phyloP scores from a whole-genome alignment of 2,113 vertebrate genomes.

The Heliornis fulica region DNA sequence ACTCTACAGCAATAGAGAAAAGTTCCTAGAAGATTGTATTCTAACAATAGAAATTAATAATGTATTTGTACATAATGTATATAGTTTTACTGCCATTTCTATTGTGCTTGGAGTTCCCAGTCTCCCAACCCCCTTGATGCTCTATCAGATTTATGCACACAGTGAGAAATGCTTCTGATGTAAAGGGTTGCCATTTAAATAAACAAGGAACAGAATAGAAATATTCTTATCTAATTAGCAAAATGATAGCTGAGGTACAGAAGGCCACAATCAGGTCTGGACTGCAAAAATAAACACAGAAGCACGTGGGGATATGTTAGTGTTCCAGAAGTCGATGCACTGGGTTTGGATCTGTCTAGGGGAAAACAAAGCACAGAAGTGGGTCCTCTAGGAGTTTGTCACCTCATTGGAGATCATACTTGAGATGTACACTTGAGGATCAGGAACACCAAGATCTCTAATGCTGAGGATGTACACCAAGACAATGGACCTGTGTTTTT shows the following conservation, averaged over 20 bases:
- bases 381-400: neutral
- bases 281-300: neutral
- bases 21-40: neutral
- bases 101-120: neutral
- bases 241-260: neutral
- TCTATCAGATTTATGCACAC: neutral
- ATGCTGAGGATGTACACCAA: neutral
- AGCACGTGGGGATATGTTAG: neutral
- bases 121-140: neutral
- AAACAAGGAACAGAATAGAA: neutral
- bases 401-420: neutral
- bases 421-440: neutral
- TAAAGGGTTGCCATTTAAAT: slow-evolving; percentile 23
- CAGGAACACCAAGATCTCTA: neutral
- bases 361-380: neutral
- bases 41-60: neutral
- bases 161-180: neutral
- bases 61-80: neutral
- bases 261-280: neutral
- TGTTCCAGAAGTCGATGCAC: neutral
- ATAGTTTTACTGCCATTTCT: slow-evolving; percentile 15
- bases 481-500: neutral
- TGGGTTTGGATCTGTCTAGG: neutral
- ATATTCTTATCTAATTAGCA: neutral
- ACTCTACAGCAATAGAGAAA: neutral